Evolutionary conservation across 2,888 invertebrate genomes (phyloP).

Genomic region (Drosophila affinis): DNA sequence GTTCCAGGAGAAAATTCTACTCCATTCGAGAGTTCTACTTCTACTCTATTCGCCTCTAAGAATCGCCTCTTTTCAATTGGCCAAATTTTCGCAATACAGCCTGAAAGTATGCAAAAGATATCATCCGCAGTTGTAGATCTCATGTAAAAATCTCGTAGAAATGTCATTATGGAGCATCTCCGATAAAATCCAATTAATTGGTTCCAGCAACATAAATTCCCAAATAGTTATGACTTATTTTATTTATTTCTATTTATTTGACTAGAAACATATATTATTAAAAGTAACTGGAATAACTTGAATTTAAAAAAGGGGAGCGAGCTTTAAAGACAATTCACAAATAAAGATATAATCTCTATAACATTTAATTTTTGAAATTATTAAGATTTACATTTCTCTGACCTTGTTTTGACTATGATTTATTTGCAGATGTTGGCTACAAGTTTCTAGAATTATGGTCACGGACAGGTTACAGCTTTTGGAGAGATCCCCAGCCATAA

Average conservation of each 20-base stretch:
- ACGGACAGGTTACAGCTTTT: constrained; percentile 1
- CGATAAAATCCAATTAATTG: background rate
- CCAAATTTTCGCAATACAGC: background rate
- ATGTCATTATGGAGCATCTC: background rate
- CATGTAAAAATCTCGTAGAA: background rate
- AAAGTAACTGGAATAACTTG: too few relatives aligned
- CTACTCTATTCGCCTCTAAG: background rate
- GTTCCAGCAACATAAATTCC: background rate
- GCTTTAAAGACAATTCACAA: too few relatives aligned
- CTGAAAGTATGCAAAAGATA: background rate
- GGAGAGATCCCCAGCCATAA: background rate
- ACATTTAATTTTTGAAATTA: too few relatives aligned
- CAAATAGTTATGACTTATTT: background rate
- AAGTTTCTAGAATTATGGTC: constrained; percentile 16
- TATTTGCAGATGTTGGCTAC: background rate
- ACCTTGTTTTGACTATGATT: background rate
- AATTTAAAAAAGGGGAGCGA: too few relatives aligned
- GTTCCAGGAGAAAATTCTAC: too few relatives aligned
- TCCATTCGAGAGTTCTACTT: too few relatives aligned
- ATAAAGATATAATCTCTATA: too few relatives aligned
- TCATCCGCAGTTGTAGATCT: background rate
- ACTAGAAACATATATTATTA: too few relatives aligned
- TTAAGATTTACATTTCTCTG: background rate
- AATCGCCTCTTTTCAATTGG: background rate
- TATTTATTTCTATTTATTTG: too few relatives aligned